Evolutionary conservation across 1,140 invertebrate genomes (phyloP).

Genomic region (Diabrotica virgifera): DNA sequence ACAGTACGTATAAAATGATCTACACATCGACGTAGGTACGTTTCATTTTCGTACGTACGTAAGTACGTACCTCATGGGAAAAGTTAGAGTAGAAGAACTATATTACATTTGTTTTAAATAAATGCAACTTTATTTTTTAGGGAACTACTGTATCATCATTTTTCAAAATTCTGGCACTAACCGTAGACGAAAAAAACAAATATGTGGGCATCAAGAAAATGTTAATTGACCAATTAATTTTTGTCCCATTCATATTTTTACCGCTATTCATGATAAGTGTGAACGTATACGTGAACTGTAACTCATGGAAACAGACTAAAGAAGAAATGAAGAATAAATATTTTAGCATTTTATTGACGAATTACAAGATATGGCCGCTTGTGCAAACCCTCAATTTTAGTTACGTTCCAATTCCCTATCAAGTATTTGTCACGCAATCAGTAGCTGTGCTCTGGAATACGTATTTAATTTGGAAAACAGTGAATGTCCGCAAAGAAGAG

Average conservation of each 20-base stretch:
- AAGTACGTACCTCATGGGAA: too few species aligned
- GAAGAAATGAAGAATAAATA: constrained; percentile 62
- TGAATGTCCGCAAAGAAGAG: neutral
- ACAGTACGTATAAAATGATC: too few species aligned
- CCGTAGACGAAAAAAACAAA: constrained; percentile 4
- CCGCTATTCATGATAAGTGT: constrained; percentile 57
- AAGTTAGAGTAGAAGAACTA: too few species aligned
- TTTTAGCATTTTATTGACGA: constrained; percentile 64
- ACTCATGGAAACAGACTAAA: constrained; percentile 55
- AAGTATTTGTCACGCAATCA: constrained; percentile 74
- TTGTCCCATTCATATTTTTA: constrained; percentile 63
- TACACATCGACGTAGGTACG: too few species aligned
- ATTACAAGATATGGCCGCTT: constrained; percentile 82
- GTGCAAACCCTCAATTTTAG: constrained; percentile 83
- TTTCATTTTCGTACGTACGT: too few species aligned
- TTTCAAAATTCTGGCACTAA: constrained; percentile 24
- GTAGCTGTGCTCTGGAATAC: constrained; percentile 85
- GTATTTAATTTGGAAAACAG: constrained; percentile 69
- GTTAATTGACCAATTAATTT: constrained; percentile 66
- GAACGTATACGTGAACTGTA: constrained; percentile 58
- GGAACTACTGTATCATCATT: constrained; percentile 32
- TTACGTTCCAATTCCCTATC: constrained; percentile 74
- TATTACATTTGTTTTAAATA: too few species aligned
- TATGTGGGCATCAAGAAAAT: constrained; percentile 59
- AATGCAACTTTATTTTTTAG: constrained; percentile 25